Base-by-base conservation (phyloP, 37 sponge, comb jelly and placozoan species). In the Oopsacas minuta region DNA sequence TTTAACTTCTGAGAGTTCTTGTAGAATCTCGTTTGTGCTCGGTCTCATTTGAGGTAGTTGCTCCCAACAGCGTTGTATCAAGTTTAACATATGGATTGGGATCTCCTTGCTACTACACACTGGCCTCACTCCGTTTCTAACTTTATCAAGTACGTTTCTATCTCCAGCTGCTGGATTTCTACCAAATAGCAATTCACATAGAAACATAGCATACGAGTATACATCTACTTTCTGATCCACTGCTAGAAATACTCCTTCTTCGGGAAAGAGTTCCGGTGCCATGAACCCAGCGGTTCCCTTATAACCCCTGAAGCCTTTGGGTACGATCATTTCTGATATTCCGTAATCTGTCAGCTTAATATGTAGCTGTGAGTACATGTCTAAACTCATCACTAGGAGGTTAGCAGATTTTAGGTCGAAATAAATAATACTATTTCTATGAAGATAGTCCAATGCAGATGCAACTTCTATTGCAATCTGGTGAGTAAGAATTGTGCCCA, bases 211-310 rank as follows among this genome's bases (percentile, higher is more conserved):
- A 61, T 61, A 61, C 17, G 75, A 61, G 28, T 61, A 61, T 10
- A 61, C 75, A n/a, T 61, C 75, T 12, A 61, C 75, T 12, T 61
- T 61, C 22, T 61, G 32, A 12, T 61, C 30, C 28, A 61, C 75
- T 61, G 75, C 20, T 5, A 61, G 20, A n/a, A 32, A 12, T 32
- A 61, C 22, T 61, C 75, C 75, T 12, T 61, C 28, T n/a, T 61
- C 75, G 28, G 75, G 75, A n/a, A 32, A 61, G 75, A 61, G 75
- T n/a, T 61, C 75, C 32, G 75, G 75, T 20, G 75, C 75, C 75
- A 61, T 61, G 75, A 61, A 61, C 28, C 75, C 75, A 5, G 30
- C 5, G 30, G 75, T 61, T 25, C 75, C 75, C 22, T 12, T 61
- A 34, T 61, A 61, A 5, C 75, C 75, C 75, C 22, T 61, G 75